phyloP scores from a whole-genome alignment of 1,140 invertebrate species.

The Bilobella aurantiaca region DNA sequence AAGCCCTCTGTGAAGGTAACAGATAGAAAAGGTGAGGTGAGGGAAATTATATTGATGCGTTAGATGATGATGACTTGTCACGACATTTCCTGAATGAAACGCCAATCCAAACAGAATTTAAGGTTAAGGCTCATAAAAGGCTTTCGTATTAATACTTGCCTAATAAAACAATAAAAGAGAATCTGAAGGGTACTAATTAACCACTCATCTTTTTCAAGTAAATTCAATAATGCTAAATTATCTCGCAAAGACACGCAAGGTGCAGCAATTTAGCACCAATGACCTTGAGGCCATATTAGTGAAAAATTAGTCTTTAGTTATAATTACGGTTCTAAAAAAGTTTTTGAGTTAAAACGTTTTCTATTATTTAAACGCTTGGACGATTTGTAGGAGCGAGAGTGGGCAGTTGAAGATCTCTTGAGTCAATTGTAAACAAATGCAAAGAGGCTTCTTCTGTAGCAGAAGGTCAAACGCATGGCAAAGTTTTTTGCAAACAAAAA shows the following conservation, averaged over 20 bases:
- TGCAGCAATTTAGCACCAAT: too few species aligned
- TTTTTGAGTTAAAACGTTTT: too few species aligned
- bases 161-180: too few species aligned
- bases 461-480: background rate
- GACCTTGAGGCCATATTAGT: too few species aligned
- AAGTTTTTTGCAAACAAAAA: background rate
- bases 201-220: too few species aligned
- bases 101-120: background rate
- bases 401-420: background rate
- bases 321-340: too few species aligned
- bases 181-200: too few species aligned
- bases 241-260: too few species aligned
- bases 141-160: background rate
- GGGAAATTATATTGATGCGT: background rate
- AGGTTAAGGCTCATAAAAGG: background rate
- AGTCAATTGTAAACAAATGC: background rate
- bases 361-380: too few species aligned
- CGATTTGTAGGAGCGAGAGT: background rate
- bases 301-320: too few species aligned
- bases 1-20: too few species aligned
- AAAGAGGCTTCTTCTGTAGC: background rate
- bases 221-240: too few species aligned
- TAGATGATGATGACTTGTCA: background rate
- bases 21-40: background rate
- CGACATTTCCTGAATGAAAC: background rate